A percentile compares a stretch with the other conserved stretches of the same genome.
These are phyloP conservation scores for Decapterus maruadsi DNA, from an alignment of 2,797 vertebrate species.

Conservation along the genomic window DNA sequence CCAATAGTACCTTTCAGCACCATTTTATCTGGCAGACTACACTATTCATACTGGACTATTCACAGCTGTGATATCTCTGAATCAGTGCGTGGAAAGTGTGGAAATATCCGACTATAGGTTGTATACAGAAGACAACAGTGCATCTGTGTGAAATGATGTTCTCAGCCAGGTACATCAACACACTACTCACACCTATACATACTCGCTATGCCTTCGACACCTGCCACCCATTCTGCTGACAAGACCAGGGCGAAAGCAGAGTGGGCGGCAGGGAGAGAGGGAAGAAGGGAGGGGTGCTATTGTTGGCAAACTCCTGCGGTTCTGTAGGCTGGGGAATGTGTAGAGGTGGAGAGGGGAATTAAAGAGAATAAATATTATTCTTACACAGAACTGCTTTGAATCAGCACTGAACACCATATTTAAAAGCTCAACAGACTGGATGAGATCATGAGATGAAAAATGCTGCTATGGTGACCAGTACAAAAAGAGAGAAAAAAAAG, in stretches of 20 bases:
- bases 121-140: constrained; percentile 15
- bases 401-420: constrained; percentile 53
- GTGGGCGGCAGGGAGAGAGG: constrained; percentile 34
- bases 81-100: constrained; percentile 6
- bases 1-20: constrained; percentile 41
- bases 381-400: constrained; percentile 66
- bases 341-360: constrained; percentile 69
- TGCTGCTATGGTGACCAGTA: constrained; percentile 28
- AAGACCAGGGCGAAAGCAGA: constrained; percentile 24
- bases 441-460: constrained; percentile 71
- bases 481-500: constrained; percentile 36
- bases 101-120: constrained; percentile 6
- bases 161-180: neutral
- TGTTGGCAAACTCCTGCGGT: constrained; percentile 68
- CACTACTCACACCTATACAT: constrained; percentile 12
- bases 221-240: constrained; percentile 51
- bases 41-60: constrained; percentile 2
- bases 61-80: constrained; percentile 43
- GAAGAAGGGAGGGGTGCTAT: constrained; percentile 69
- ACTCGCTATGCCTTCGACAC: constrained; percentile 36
- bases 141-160: constrained; percentile 9
- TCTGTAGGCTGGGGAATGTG: constrained; percentile 69
- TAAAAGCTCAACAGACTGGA: constrained; percentile 49
- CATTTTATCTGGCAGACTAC: constrained; percentile 43
- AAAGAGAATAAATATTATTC: constrained; percentile 79